phyloP scores from a whole-genome alignment of 2,797 vertebrate species.

The Microctenopoma steveboyesi region DNA sequence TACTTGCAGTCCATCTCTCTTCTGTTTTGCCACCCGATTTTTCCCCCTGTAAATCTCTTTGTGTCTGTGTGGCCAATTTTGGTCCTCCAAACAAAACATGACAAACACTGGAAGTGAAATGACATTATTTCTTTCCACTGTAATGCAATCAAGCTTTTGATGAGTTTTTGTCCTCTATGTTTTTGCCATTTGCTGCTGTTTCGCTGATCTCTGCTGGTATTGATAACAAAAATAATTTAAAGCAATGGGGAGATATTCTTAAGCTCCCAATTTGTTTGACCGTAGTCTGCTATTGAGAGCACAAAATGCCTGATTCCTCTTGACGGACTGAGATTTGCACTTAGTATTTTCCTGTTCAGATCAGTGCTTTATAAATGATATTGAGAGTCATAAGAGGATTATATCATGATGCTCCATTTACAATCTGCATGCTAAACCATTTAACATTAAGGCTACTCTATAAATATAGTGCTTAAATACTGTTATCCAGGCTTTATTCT shows the following conservation, averaged over 20 bases:
- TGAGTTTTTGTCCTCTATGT: conserved; percentile 59
- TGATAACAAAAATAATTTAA: conserved; percentile 45
- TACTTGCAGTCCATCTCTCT: conserved; percentile 49
- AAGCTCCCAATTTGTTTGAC: conserved; percentile 38
- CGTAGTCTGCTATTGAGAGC: conserved; percentile 41
- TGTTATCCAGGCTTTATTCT: conserved; percentile 58
- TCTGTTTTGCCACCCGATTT: conserved; percentile 22
- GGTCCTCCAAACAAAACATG: conserved; percentile 43
- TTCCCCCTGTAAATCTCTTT: conserved; percentile 39
- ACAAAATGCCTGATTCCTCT: conserved; percentile 42
- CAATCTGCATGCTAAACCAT: conserved; percentile 62
- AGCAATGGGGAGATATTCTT: conserved; percentile 27
- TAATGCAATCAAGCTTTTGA: conserved; percentile 70
- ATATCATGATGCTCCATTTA: conserved; percentile 67
- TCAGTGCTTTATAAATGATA: conserved; percentile 60
- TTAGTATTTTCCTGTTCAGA: conserved; percentile 50
- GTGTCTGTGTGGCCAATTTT: conserved; percentile 50
- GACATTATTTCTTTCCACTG: conserved; percentile 58
- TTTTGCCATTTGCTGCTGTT: conserved; percentile 39
- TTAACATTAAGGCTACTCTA: conserved; percentile 64
- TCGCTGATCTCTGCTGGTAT: conserved; percentile 39
- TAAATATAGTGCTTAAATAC: conserved; percentile 69
- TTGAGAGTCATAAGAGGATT: conserved; percentile 77
- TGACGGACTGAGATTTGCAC: conserved; percentile 49
- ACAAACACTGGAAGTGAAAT: conserved; percentile 57